These are phyloP conservation scores for Cephus cinctus DNA, from an alignment of 1,140 invertebrate species.

Conservation along the genomic window DNA sequence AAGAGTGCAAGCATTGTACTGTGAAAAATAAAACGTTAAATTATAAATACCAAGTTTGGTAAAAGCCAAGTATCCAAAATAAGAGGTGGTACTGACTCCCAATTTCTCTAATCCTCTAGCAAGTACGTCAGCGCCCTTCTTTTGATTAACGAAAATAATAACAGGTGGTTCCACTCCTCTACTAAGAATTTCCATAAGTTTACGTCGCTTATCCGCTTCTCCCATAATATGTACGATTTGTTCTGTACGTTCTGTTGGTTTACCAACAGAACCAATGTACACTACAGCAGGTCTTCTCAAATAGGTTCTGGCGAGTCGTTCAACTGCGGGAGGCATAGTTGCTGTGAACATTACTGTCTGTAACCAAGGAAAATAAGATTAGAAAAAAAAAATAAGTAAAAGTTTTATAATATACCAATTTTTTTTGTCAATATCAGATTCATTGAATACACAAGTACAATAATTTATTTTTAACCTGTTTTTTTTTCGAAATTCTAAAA, in stretches of 20 bases:
- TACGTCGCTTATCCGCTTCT: constrained; percentile 91
- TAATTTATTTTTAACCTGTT: constrained; percentile 12
- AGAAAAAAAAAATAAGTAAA: constrained; percentile 11
- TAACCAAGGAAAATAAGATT: constrained; percentile 25
- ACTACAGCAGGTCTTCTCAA: constrained; percentile 94
- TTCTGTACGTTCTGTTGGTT: constrained; percentile 96
- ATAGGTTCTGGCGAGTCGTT: constrained; percentile 93
- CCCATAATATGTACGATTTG: constrained; percentile 96
- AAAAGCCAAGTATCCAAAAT: no score
- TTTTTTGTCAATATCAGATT: neutral
- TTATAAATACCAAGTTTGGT: constrained; percentile 6
- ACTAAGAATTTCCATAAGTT: constrained; percentile 83
- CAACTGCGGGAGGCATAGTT: constrained; percentile 98
- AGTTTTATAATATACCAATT: constrained; percentile 1
- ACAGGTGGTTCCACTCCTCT: constrained; percentile 92
- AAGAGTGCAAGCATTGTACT: constrained; percentile 93
- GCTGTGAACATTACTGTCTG: constrained; percentile 99
- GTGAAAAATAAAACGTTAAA: constrained; percentile 24
- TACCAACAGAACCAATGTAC: constrained; percentile 97
- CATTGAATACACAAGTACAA: neutral
- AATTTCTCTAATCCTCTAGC: constrained; percentile 97
- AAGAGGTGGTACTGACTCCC: constrained; percentile 73
- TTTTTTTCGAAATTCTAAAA: no score
- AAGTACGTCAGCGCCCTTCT: constrained; percentile 98
- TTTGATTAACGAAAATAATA: constrained; percentile 99